These are phyloP conservation scores for Ichneumoninae sp. DNA, from an alignment of 2,888 invertebrate species.

Conservation along the genomic window DNA sequence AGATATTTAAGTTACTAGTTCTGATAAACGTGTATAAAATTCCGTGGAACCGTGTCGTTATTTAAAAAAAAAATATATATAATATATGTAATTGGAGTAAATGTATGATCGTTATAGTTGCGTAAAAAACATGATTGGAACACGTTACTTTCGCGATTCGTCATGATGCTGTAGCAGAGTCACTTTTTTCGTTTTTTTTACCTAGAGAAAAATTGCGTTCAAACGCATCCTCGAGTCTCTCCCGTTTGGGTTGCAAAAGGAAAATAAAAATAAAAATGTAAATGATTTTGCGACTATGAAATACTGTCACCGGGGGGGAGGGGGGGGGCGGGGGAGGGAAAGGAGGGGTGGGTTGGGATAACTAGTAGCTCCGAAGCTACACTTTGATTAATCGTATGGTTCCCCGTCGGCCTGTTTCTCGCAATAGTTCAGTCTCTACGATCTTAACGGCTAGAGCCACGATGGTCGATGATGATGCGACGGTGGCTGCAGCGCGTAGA, in stretches of 20 bases:
- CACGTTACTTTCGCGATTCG: slow-evolving; percentile 26
- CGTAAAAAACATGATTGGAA: slow-evolving; percentile 44
- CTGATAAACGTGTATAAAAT: slow-evolving; percentile 67
- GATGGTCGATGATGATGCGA: slow-evolving; percentile 82
- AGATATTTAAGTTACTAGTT: slow-evolving; percentile 63
- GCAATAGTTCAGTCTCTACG: slow-evolving; percentile 62
- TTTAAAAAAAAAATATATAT: slow-evolving; percentile 46
- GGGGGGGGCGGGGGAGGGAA: slow-evolving; percentile 25
- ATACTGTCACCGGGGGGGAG: slow-evolving; percentile 59
- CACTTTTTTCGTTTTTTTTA: slow-evolving; percentile 12
- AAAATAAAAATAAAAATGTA: slow-evolving; percentile 17
- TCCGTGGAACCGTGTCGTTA: slow-evolving; percentile 59
- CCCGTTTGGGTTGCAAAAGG: neutral
- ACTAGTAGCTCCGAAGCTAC: slow-evolving; percentile 19
- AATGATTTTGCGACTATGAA: slow-evolving; percentile 31
- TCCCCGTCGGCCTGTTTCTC: slow-evolving; percentile 25
- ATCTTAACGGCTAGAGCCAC: slow-evolving; percentile 81
- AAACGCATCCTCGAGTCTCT: slow-evolving; percentile 51
- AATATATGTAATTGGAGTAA: slow-evolving; percentile 15
- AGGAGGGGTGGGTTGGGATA: slow-evolving; percentile 6
- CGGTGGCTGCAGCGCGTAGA: slow-evolving; percentile 82
- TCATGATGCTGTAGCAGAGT: slow-evolving; percentile 21
- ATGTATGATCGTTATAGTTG: slow-evolving; percentile 26
- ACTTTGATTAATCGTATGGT: slow-evolving; percentile 25
- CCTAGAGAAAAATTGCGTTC: slow-evolving; percentile 33